Base-by-base conservation (phyloP, 2,113 vertebrate genomes). In the Octodon degus region DNA sequence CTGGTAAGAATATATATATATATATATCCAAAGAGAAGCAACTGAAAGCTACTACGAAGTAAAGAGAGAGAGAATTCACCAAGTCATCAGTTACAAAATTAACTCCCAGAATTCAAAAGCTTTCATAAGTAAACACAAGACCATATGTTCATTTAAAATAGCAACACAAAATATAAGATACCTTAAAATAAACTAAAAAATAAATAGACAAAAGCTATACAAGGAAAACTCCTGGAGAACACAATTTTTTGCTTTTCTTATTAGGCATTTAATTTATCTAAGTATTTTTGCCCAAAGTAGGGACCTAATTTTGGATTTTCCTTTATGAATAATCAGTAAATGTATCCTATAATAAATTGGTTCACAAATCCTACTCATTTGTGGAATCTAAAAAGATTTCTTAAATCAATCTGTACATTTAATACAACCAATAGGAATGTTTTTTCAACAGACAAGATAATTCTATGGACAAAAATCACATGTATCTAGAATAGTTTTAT, bases 61-160 rank as follows among this genome's bases (percentile, higher is more conserved):
- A 32, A 3, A 14, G 40, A 80, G 4, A 62, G 87, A 14, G 53
- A 80, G 6, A 80, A 72, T 47, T 94, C n/a, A 80, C 19, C 9
- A 14, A 50, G 11, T 63, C 8, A 13, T 72, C 70, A 80, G 6
- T 24, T 89, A 94, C 7, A 62, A 89, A 79, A 84, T 58, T 89
- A 65, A 85, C 43, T 83, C 62, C 89, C 43, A 92, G 53, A 91
- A 84, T 50, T 70, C 62, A 83, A 91, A n/a, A 65, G 17, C 9
- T 85, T 89, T 86, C 34, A 32, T 47, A 89, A 84, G 17, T 84
- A 81, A 89, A 94, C 91, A 60, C 30, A 87, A 65, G 8, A 91
- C 6, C 43, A 84, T 68, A 22, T 9, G 27, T 22, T 30, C 24
- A 89, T 32, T 47, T 80, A 92, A 32, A 43, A 84, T 72, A 72